Conservation (phyloP, 2,888 invertebrate species). For the Eudemis profundana region DNA sequence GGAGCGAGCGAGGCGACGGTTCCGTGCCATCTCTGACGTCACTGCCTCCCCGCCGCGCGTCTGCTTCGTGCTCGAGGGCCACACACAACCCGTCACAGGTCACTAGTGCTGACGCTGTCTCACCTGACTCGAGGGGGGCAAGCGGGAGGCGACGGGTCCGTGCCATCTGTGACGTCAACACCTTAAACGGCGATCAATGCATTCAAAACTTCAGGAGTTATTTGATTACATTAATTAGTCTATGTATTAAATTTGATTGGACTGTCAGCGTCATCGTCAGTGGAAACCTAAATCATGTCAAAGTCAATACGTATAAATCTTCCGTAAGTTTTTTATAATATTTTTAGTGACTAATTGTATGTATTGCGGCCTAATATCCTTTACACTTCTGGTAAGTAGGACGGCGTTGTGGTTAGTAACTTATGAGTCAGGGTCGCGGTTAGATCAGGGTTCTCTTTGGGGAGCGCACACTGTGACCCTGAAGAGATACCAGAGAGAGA, state of each 20-base stretch:
- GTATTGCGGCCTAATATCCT: not conserved
- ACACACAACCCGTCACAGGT: constrained; percentile 88
- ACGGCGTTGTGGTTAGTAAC: not conserved
- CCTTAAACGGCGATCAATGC: not conserved
- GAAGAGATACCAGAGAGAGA: not conserved
- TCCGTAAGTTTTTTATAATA: not conserved
- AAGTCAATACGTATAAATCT: not conserved
- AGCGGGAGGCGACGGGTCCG: not conserved
- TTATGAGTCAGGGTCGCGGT: not conserved
- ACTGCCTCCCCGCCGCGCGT: constrained; percentile 89
- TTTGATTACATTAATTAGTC: no score
- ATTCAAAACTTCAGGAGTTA: no score
- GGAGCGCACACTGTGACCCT: not conserved
- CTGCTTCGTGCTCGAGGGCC: constrained; percentile 89
- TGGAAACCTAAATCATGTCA: not conserved
- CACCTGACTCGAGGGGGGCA: not conserved
- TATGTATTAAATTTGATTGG: no score
- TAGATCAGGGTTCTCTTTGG: not conserved
- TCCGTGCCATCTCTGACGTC: constrained; percentile 91
- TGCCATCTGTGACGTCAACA: not conserved
- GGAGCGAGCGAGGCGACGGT: constrained; percentile 82
- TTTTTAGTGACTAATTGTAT: not conserved
- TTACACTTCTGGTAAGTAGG: not conserved
- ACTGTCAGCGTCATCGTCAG: not conserved
- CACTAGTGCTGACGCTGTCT: constrained; percentile 47